Percentiles rank a stretch among this genome's conserved stretches.
Evolutionary conservation across 2,888 invertebrate genomes (phyloP).

Genomic region (Drosophila mulleri): DNA sequence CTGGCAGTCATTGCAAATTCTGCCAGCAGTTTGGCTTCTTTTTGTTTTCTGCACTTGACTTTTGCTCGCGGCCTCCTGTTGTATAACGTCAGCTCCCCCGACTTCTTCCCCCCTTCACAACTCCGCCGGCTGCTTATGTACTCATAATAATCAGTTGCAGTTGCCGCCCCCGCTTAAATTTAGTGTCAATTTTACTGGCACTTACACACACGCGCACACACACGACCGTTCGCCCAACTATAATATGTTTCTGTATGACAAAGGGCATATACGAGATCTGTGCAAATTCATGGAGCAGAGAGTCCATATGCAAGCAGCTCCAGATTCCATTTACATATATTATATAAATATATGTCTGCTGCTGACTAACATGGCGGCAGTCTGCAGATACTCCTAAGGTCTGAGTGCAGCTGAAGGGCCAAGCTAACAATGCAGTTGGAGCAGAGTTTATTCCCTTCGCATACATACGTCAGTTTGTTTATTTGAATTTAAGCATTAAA

Average conservation of each 20-base stretch:
- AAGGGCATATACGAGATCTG: constrained; percentile 54
- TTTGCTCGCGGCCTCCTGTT: constrained; percentile 41
- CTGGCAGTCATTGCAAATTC: constrained; percentile 70
- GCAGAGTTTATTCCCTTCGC: neutral
- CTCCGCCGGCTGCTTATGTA: constrained; percentile 44
- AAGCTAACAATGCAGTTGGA: neutral
- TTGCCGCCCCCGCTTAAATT: constrained; percentile 57
- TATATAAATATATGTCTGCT: constrained; percentile 31
- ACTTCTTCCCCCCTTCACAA: neutral
- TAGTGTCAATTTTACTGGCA: constrained; percentile 77
- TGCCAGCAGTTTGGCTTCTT: constrained; percentile 47
- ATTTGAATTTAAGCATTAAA: too few relatives aligned
- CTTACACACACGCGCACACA: constrained; percentile 50
- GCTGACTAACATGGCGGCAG: constrained; percentile 1
- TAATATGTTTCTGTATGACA: constrained; percentile 60
- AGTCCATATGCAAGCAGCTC: constrained; percentile 22
- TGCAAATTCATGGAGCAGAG: constrained; percentile 47
- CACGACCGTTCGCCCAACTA: constrained; percentile 15
- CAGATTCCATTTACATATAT: constrained; percentile 56
- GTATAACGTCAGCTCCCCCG: neutral
- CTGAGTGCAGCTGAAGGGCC: neutral
- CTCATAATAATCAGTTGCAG: constrained; percentile 79
- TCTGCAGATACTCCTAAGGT: neutral
- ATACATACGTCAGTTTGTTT: neutral
- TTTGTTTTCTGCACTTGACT: constrained; percentile 61